Evolutionary conservation across 2,113 vertebrate genomes (phyloP).

Genomic region (Equus przewalskii): DNA sequence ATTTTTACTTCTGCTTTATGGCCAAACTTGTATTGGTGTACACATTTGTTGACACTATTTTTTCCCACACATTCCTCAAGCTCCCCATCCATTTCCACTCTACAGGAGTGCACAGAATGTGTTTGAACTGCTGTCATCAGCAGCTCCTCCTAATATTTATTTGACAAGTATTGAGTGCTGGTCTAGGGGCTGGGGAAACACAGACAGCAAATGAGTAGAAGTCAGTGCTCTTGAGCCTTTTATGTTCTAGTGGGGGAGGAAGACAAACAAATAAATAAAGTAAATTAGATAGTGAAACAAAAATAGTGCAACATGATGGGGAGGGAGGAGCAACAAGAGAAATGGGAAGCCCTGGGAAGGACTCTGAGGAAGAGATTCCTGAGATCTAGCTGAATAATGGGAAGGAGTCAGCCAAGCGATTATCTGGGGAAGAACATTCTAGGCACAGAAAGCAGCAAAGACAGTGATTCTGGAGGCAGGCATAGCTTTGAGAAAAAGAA

Average conservation of each 20-base stretch:
- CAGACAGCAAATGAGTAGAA: not conserved
- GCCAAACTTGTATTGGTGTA: not conserved
- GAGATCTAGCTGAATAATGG: not conserved
- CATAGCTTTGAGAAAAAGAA: not conserved
- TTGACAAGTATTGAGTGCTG: not conserved
- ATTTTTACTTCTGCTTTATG: not conserved
- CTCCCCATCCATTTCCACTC: not conserved
- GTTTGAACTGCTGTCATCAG: not conserved
- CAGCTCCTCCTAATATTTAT: not conserved
- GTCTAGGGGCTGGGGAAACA: not conserved
- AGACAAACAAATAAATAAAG: not conserved
- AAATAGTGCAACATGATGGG: not conserved
- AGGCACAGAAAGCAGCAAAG: not conserved
- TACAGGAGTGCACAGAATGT: not conserved
- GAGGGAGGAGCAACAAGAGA: not conserved
- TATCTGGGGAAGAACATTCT: not conserved
- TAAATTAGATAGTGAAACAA: not conserved
- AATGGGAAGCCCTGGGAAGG: not conserved
- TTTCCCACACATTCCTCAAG: not conserved
- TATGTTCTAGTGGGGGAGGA: not conserved
- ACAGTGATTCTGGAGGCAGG: not conserved
- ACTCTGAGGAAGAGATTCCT: not conserved
- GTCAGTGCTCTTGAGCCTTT: not conserved
- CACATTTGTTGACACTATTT: not conserved
- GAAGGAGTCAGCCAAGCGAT: not conserved